phyloP scores from a whole-genome alignment of 2,888 invertebrate species.

The Lasioglossum villosulum region DNA sequence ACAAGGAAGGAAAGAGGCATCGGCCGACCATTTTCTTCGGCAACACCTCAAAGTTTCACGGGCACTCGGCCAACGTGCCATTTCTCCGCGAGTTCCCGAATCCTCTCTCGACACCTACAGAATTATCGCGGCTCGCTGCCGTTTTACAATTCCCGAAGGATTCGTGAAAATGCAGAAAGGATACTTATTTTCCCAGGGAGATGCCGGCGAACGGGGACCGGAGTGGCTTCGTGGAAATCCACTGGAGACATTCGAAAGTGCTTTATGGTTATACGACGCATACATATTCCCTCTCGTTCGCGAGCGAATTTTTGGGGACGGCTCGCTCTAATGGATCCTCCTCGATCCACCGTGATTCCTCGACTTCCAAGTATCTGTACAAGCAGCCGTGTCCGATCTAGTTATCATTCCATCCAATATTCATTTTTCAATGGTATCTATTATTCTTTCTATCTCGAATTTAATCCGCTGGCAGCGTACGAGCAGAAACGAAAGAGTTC shows the following conservation, averaged over 20 bases:
- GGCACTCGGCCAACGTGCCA: slow-evolving; percentile 72
- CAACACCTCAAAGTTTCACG: slow-evolving; percentile 58
- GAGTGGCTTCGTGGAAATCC: slow-evolving; percentile 61
- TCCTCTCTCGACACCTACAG: slow-evolving; percentile 67
- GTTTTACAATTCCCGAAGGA: slow-evolving; percentile 69
- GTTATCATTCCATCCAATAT: too few species aligned
- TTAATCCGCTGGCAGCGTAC: background rate
- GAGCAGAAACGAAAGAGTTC: background rate
- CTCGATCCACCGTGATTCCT: background rate
- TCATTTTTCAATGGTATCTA: too few species aligned
- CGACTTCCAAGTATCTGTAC: background rate
- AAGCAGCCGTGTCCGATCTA: too few species aligned
- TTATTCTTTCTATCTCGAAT: background rate
- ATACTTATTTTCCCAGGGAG: slow-evolving; percentile 63
- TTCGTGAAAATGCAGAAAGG: slow-evolving; percentile 56
- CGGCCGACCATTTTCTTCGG: slow-evolving; percentile 60
- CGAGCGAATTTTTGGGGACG: slow-evolving; percentile 35
- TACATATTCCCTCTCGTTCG: slow-evolving; percentile 40
- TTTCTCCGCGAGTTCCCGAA: slow-evolving; percentile 57
- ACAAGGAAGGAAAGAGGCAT: slow-evolving; percentile 17
- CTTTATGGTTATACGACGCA: slow-evolving; percentile 66
- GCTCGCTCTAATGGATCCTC: slow-evolving; percentile 36
- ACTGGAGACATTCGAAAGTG: slow-evolving; percentile 59
- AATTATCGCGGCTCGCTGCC: slow-evolving; percentile 69
- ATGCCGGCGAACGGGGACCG: slow-evolving; percentile 42